phyloP scores from a whole-genome alignment of 2,113 vertebrate genomes.

The Anarhynchus alexandrinus region DNA sequence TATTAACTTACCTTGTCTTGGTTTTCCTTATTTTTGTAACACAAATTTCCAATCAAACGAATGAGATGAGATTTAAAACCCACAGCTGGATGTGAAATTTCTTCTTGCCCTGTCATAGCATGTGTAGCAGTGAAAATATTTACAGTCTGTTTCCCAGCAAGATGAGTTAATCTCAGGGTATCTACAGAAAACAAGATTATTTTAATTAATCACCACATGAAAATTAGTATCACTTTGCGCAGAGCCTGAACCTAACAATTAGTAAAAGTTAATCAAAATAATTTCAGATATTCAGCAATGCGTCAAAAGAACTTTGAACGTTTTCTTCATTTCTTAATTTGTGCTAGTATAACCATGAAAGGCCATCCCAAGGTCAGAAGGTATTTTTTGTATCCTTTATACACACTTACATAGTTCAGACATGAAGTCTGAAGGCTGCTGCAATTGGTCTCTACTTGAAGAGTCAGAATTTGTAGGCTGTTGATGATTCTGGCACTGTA shows the following conservation, averaged over 20 bases:
- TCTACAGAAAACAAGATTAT: conserved; percentile 70
- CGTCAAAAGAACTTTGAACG: neutral
- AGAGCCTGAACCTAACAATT: neutral
- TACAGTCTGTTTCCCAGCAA: conserved; percentile 78
- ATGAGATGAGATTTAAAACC: conserved; percentile 93
- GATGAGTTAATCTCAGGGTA: conserved; percentile 83
- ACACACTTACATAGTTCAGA: neutral
- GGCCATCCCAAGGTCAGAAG: neutral
- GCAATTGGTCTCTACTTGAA: neutral
- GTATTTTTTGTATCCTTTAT: neutral
- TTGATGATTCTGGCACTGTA: neutral
- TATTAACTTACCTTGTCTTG: conserved; percentile 80
- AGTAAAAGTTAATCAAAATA: neutral
- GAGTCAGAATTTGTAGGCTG: neutral
- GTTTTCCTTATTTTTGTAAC: conserved; percentile 83
- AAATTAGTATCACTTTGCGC: neutral
- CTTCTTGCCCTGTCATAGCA: conserved; percentile 67
- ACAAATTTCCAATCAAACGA: conserved; percentile 83
- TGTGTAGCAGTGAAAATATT: conserved; percentile 84
- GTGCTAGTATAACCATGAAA: neutral
- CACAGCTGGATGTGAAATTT: conserved; percentile 75
- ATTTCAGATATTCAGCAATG: neutral
- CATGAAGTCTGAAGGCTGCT: neutral
- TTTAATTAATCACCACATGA: neutral
- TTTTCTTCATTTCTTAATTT: neutral